These are phyloP conservation scores for Nemurella pictetii DNA, from an alignment of 2,888 invertebrate species.

Conservation along the genomic window DNA sequence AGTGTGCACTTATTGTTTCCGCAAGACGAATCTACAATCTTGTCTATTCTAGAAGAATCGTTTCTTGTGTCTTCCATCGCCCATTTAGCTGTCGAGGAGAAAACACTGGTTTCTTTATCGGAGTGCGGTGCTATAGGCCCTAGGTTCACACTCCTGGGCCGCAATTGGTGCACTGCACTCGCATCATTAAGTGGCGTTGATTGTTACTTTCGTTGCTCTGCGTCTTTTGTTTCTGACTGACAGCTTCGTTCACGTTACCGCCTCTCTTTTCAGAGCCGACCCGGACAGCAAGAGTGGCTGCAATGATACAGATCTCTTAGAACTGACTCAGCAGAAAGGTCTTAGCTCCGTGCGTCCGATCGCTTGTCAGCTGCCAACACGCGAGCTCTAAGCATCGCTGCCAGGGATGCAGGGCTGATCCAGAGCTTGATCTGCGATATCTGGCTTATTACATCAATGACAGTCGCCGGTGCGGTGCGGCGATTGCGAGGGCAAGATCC, in stretches of 20 bases:
- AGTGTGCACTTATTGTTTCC: neutral
- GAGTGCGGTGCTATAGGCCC: neutral
- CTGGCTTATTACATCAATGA: neutral
- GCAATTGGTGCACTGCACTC: constrained; percentile 8
- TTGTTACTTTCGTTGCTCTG: neutral
- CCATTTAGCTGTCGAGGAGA: neutral
- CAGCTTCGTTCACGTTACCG: neutral
- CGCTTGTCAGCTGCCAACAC: neutral
- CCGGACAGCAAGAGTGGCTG: neutral
- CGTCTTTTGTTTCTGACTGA: constrained; percentile 10
- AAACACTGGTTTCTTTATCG: neutral
- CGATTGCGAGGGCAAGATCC: neutral
- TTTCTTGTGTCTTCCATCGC: neutral
- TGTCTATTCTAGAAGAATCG: neutral
- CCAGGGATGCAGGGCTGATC: too few relatives aligned
- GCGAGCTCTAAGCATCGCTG: neutral
- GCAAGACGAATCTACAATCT: neutral
- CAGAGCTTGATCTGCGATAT: neutral
- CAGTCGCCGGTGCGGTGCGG: neutral
- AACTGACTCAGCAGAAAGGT: neutral
- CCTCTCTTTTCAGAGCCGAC: neutral
- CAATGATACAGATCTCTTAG: constrained; percentile 1
- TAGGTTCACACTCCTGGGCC: neutral
- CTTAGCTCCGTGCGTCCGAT: neutral
- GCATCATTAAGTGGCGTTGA: constrained; percentile 9